These are phyloP conservation scores for Callyntrura sp. DNA, from an alignment of 2,888 invertebrate genomes.

Conservation along the genomic window DNA sequence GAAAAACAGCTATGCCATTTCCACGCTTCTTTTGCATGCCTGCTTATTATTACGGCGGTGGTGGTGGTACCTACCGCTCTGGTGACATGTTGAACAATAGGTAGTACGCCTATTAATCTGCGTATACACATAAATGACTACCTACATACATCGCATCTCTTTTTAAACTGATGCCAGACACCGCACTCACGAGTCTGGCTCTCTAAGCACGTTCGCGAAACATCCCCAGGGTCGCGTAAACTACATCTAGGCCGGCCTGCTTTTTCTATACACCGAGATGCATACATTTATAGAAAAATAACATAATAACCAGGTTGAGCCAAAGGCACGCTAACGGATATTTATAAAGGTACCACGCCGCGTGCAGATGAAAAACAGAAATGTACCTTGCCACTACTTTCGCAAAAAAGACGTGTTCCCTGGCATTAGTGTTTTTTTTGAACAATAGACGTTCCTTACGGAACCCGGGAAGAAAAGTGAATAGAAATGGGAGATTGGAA, in stretches of 20 bases:
- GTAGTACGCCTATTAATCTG: not conserved
- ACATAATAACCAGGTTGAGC: not conserved
- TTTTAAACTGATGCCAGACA: slow-evolving; percentile 78
- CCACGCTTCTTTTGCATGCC: slow-evolving; percentile 34
- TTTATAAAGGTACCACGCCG: not conserved
- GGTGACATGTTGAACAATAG: slow-evolving; percentile 63
- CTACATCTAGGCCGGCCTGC: slow-evolving; percentile 77
- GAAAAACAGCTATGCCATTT: slow-evolving; percentile 62
- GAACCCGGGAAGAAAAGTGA: slow-evolving; percentile 43
- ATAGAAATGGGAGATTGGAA: slow-evolving; percentile 33
- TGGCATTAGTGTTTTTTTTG: slow-evolving; percentile 16
- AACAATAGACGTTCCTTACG: slow-evolving; percentile 58
- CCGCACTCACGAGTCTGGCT: slow-evolving; percentile 33
- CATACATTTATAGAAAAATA: slow-evolving; percentile 52
- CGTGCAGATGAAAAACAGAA: slow-evolving; percentile 24
- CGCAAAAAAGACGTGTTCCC: slow-evolving; percentile 53
- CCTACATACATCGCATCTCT: slow-evolving; percentile 25
- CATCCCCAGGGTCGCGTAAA: slow-evolving; percentile 78
- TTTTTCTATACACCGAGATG: slow-evolving; percentile 62
- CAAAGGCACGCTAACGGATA: no score
- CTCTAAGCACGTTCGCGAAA: slow-evolving; percentile 77
- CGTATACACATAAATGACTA: not conserved
- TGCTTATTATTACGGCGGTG: not conserved
- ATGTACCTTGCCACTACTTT: slow-evolving; percentile 58
- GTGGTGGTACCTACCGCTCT: slow-evolving; percentile 40